Conservation (phyloP, 2,113 vertebrate species). For the Fulica atra region DNA sequence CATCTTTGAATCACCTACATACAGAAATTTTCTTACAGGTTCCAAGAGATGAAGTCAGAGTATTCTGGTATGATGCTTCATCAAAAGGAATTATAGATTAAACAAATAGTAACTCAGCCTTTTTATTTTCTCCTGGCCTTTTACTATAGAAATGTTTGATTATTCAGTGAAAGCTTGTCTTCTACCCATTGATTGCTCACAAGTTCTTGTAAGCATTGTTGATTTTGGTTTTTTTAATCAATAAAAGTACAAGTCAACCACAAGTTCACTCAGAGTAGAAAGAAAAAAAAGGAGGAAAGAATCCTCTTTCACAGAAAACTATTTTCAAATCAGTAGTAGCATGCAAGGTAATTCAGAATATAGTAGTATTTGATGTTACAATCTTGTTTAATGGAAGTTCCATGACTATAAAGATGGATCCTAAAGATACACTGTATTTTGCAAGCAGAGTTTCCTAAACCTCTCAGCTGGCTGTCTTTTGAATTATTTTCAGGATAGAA, state of each 20-base stretch:
- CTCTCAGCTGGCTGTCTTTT: background rate
- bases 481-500: background rate
- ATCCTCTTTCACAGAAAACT: background rate
- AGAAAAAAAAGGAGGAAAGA: background rate
- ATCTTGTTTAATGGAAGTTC: background rate
- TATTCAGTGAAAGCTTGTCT: background rate
- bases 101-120: background rate
- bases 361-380: background rate
- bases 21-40: background rate
- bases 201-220: background rate
- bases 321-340: background rate
- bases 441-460: background rate
- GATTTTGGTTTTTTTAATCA: background rate
- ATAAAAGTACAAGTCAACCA: background rate
- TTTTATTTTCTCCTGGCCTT: background rate
- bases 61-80: background rate
- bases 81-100: conserved; percentile 22
- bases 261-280: background rate
- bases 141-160: background rate
- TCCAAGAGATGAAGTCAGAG: background rate
- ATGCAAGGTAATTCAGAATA: background rate
- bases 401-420: background rate
- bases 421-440: background rate
- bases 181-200: background rate
- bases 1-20: background rate